A percentile compares a stretch with the other conserved stretches of the same genome.
Evolutionary conservation across 2,797 vertebrate species (phyloP).

Genomic region (Euthynnus affinis): DNA sequence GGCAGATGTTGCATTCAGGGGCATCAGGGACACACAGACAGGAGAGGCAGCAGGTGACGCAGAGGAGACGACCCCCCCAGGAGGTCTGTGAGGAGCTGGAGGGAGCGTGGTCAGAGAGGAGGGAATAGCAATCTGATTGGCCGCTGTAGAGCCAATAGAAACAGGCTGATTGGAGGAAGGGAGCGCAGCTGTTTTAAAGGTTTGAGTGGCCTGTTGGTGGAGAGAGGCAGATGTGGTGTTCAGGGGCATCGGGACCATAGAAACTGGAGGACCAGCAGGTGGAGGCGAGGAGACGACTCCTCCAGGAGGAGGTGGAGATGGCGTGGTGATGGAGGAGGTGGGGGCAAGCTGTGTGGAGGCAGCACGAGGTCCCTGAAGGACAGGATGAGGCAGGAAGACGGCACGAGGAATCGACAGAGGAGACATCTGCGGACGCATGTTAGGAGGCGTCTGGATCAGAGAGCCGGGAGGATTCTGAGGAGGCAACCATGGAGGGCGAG

Average conservation of each 20-base stretch:
- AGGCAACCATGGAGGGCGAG: accelerated
- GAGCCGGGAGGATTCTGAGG: accelerated
- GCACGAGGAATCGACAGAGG: neutral
- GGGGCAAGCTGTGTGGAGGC: neutral
- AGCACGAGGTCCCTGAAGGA: neutral
- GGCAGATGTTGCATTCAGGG: neutral
- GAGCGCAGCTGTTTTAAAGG: neutral
- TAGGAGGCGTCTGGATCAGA: constrained; percentile 12
- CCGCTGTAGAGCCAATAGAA: neutral
- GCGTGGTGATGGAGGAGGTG: neutral
- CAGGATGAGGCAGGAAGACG: neutral
- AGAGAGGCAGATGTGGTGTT: neutral
- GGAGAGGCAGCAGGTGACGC: neutral
- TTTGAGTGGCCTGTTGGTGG: neutral
- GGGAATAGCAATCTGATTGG: neutral
- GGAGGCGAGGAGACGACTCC: neutral
- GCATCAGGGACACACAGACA: neutral
- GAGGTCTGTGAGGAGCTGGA: neutral
- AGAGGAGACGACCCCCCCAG: neutral
- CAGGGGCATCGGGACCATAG: neutral
- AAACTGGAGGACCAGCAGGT: neutral
- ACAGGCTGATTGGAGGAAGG: neutral
- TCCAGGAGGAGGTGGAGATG: neutral
- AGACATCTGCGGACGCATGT: neutral
- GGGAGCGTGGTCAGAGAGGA: neutral